Evolutionary conservation across 2,888 invertebrate genomes (phyloP), one percentile per base, ranked within the genome.

Genomic region (Adineta ricciae): DNA sequence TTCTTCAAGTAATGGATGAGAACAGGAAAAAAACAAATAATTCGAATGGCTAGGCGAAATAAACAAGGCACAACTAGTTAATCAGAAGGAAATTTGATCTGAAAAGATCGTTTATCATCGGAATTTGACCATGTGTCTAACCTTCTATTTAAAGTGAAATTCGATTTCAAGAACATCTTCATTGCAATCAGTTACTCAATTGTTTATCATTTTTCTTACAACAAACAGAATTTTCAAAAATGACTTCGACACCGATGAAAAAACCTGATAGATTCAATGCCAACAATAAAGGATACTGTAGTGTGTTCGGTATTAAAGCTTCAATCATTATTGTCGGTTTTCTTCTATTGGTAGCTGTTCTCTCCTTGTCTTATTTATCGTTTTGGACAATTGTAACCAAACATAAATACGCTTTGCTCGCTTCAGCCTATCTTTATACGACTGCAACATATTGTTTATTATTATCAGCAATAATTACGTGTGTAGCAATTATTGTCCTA

Each of bases 331-430:
- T 64, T 36, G 32, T 64, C 19, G 32, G 64, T 64, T 64, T 64
- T 32, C 32, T 36, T 36, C 64, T 64, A 19, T 64, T 64, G 64
- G 64, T 64, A 32, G 32, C 64, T 32, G 32, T 64, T 64, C 32
- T 64, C 5, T 64, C 64, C 27, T 78, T 78, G 41, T n/a, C 14
- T 41, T 78, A 41, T n/a, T 41, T 78, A n/a, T 78, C 24, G 11
- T 11, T 24, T 78, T 78, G 78, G 78, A 78, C 78, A 78, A 41
- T 78, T 14, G 2, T 24, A 78, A 41, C 78, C 19, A 78, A 78
- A 78, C 78, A 41, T 41, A 78, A 78, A 41, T 78, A 41, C n/a
- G 38, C 78, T n/a, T n/a, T 78, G 41, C 78, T 78, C 24, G 38
- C 78, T 41, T 78, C 78, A 2, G 38, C 78, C 24, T 78, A 38